Conservation (phyloP, 2,113 vertebrate species). For the Campylomormyrus tamandua region DNA sequence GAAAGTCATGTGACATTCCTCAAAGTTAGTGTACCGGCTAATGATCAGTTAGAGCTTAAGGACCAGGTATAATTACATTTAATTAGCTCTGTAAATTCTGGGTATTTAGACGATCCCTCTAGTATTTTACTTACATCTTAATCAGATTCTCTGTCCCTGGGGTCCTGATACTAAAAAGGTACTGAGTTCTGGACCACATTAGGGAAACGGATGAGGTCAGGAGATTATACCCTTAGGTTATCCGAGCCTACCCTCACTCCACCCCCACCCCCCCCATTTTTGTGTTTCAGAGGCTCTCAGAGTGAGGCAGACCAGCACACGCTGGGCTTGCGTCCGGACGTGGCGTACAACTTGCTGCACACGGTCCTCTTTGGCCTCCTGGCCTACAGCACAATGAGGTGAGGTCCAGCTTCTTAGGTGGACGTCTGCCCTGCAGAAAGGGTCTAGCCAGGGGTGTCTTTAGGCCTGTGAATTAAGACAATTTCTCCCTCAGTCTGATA, state of each 20-base stretch:
- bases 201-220: neutral
- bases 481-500: neutral
- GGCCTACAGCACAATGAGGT: conserved; percentile 96
- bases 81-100: neutral
- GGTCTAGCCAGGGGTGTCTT: neutral
- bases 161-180: neutral
- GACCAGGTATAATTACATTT: neutral
- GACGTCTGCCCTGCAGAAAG: neutral
- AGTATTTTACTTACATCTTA: neutral
- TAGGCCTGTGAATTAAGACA: neutral
- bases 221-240: neutral
- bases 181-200: neutral
- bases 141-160: neutral
- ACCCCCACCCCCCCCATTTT: neutral
- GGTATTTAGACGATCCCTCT: neutral
- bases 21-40: neutral
- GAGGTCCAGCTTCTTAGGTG: conserved; percentile 19
- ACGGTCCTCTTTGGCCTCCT: conserved; percentile 80
- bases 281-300: conserved; percentile 42
- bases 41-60: neutral
- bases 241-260: neutral
- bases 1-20: neutral
- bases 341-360: conserved; percentile 83
- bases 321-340: conserved; percentile 66
- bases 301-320: conserved; percentile 38